Conservation (phyloP, 2,797 vertebrate species). For the Nothura maculosa region DNA sequence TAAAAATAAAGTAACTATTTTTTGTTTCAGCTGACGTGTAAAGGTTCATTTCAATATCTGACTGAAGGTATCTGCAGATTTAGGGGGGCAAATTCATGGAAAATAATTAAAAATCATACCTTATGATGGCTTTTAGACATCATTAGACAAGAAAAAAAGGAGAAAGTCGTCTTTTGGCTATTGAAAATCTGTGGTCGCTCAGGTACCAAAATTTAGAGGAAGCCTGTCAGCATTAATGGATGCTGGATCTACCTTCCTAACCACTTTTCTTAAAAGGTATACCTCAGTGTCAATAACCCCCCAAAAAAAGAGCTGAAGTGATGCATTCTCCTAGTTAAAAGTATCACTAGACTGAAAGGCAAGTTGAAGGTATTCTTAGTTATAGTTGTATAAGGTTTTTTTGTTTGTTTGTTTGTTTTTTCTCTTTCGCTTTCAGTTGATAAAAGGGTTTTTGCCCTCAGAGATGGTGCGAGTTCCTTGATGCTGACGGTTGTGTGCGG, state of each 20-base stretch:
- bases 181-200: neutral
- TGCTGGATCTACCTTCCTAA: neutral
- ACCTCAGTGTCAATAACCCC: neutral
- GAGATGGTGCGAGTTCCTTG: neutral
- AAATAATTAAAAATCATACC: neutral
- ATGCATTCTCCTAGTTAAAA: neutral
- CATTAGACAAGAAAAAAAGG: neutral
- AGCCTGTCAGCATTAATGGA: neutral
- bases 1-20: neutral
- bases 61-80: neutral
- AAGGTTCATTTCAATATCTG: neutral
- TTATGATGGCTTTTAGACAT: neutral
- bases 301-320: neutral
- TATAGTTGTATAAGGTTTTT: neutral
- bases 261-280: neutral
- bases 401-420: too few species aligned
- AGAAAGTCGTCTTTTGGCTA: neutral
- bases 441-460: neutral
- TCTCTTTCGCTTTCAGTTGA: neutral
- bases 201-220: neutral
- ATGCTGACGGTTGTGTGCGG: neutral
- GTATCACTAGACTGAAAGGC: neutral
- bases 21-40: neutral
- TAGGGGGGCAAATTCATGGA: neutral
- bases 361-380: neutral